A percentile compares a stretch with the other conserved stretches of the same genome.
phyloP scores from a whole-genome alignment of 2,888 invertebrate genomes.

The Esperia sulphurella region DNA sequence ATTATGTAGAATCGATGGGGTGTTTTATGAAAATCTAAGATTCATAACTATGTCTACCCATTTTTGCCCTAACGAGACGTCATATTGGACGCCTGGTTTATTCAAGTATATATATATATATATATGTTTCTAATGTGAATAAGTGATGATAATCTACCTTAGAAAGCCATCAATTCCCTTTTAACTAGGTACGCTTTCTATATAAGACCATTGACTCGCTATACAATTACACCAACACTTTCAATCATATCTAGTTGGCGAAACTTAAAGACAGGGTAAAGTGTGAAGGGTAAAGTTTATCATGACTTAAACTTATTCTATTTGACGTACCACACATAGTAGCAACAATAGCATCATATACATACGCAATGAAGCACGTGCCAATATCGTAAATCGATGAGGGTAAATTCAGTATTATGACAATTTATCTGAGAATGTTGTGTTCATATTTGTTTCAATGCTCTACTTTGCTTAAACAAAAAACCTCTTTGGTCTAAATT shows the following conservation, averaged over 20 bases:
- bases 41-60: too few species aligned
- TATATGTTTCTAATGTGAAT: neutral
- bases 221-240: too few species aligned
- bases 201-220: too few species aligned
- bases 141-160: neutral
- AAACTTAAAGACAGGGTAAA: conserved; percentile 3
- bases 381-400: neutral
- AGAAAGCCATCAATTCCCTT: too few species aligned
- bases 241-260: neutral
- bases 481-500: too few species aligned
- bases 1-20: too few species aligned
- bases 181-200: too few species aligned
- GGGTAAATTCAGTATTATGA: neutral
- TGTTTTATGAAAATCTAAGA: too few species aligned
- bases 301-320: conserved; percentile 2
- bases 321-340: neutral
- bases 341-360: neutral
- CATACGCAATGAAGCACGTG: neutral
- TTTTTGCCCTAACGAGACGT: too few species aligned
- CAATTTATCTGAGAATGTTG: conserved; percentile 8
- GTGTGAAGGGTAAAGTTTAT: neutral
- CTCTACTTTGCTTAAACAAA: too few species aligned
- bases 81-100: too few species aligned
- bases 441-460: neutral
- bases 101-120: too few species aligned